Evolutionary conservation across 2,797 vertebrate species (phyloP), one percentile per base, ranked within the genome.

Genomic region (Fistularia commersonii): DNA sequence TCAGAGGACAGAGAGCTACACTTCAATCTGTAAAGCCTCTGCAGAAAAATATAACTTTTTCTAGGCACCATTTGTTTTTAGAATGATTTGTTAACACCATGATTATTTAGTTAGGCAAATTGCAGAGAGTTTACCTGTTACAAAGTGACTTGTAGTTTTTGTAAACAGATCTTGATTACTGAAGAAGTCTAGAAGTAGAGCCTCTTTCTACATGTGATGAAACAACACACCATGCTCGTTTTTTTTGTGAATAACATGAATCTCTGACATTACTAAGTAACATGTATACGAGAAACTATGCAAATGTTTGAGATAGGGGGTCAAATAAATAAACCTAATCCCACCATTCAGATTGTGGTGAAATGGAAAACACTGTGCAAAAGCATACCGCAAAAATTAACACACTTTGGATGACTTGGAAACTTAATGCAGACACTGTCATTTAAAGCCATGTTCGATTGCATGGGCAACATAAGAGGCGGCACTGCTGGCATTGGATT

Each of bases 1-100:
- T 81, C 71, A 57, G 69, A 77, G 74, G 74, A 80, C 73, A 72
- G 53, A 74, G 60, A 65, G 77, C 63, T 64, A 60, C 47, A 53
- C 74, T 74, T 73, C 62, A 83, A 72, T 74, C 64, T 71, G 69
- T 54, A 77, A 81, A 73, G 47, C 53, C 45, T 42, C 54, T 74
- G 57, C 40, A 58, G 69, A 66, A 61, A 61, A 52, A 43, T 38
- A 31, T n/a, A 50, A 51, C 41, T 9, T 45, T 55, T 41, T 41
- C 48, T 13, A 63, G 36, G 63, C 32, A 48, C 13, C 41, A 7
- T 42, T n/a, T 37, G 37, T 74, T 64, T 69, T 57, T 12, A n/a
- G 45, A 48, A 57, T 49, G 40, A 74, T 63, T 64, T 59, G 33
- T 60, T 59, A 44, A 65, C 43, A 58, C 53, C 41, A 47, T 45